phyloP scores from a whole-genome alignment of 2,797 vertebrate species.

The Urosaurus nigricauda region DNA sequence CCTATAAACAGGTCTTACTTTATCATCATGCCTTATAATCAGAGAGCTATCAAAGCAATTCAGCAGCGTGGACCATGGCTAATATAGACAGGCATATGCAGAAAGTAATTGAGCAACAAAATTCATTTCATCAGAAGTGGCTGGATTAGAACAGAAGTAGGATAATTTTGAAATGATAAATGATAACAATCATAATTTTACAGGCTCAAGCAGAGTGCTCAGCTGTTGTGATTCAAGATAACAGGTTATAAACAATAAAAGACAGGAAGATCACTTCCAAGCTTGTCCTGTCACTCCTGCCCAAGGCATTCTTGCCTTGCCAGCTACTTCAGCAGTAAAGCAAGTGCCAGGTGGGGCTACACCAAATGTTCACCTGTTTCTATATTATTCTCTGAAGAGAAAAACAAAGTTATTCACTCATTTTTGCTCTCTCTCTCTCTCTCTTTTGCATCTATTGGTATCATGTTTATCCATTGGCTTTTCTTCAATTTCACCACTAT shows the following conservation, averaged over 20 bases:
- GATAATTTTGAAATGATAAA: slow-evolving; percentile 16
- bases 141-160: slow-evolving; percentile 16
- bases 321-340: background rate
- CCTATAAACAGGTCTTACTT: slow-evolving; percentile 14
- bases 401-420: background rate
- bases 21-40: background rate
- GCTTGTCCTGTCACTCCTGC: slow-evolving; percentile 14
- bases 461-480: background rate
- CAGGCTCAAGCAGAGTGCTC: slow-evolving; percentile 12
- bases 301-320: background rate
- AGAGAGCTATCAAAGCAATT: slow-evolving; percentile 7
- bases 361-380: background rate
- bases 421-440: too few species aligned
- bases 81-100: slow-evolving; percentile 17
- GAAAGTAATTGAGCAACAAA: slow-evolving; percentile 24
- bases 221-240: slow-evolving; percentile 15
- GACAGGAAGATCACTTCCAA: background rate
- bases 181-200: slow-evolving; percentile 25
- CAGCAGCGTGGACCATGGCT: background rate
- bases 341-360: background rate
- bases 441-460: background rate
- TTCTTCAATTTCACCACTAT: background rate
- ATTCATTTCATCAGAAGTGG: slow-evolving; percentile 3
- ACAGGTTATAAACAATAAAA: background rate
- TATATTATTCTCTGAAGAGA: background rate